Evolutionary conservation across 2,888 invertebrate genomes (phyloP), one percentile per base, ranked within the genome.

Genomic region (Mellilla xanthometata): DNA sequence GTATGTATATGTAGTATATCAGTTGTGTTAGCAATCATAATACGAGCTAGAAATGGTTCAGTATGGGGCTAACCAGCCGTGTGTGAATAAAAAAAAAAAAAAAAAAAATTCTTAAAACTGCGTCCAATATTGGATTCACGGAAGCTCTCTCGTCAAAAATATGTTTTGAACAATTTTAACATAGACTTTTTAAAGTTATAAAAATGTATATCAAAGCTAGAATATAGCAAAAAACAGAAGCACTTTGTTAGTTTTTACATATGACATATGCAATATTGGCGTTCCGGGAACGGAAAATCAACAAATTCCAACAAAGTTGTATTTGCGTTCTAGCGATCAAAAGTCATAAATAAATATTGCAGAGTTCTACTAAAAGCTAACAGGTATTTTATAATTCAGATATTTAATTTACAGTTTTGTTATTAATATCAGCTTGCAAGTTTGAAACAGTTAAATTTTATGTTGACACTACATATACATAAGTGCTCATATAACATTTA

Each of bases 261-360:
- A 31, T 38, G 59, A 59, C 54, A 56, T 31, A 44, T 54, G 56
- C 57, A 56, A 60, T 65, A 64, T 65, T 62, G 62, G 51, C 52
- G 52, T 49, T 39, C 35, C 23, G 52, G 40, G 54, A 43, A 42
- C 52, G 47, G 50, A 64, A 62, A 57, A 61, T 60, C 56, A 58
- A 60, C 61, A 57, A 39, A 30, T 43, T 22, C 45, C 54, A 56
- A 63, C 57, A 57, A 51, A 49, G 41, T 45, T 30, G 30, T 63
- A 52, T 61, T 61, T 52, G 60, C 55, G 53, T 41, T 47, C 31
- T 56, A 57, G 54, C 38, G 42, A 39, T 34, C 50, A 35, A 39
- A 43, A 31, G 35, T 36, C 42, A 38, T 15, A 38, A n/a, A 41
- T 33, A 47, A 47, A 47, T 41, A 47, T 41, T 41, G 41, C 33